Conservation (phyloP, 2,113 vertebrate genomes). For the rat (Rattus norvegicus) region GRCr8 NC_086034.1:5843001-5843500, state of each 20-base stretch:
- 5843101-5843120: background rate
- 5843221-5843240: background rate
- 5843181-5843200: background rate
- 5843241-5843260: background rate
- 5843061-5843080: background rate
- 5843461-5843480: slow-evolving; percentile 4
- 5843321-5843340: slow-evolving; percentile 45
- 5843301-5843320: background rate
- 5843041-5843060: slow-evolving; percentile 92
- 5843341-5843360: slow-evolving; percentile 43
- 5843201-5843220: background rate
- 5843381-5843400: slow-evolving; percentile 58
- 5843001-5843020: slow-evolving; percentile 90
- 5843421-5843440: slow-evolving; percentile 30
- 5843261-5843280: slow-evolving; percentile 26
- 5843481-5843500: slow-evolving; percentile 37
- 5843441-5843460: slow-evolving; percentile 14
- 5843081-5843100: slow-evolving; percentile 35
- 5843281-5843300: background rate
- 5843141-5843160: background rate
- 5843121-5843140: background rate
- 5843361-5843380: slow-evolving; percentile 69
- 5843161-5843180: background rate
- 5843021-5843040: slow-evolving; percentile 95
- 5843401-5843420: slow-evolving; percentile 47